These are phyloP conservation scores for Tapera naevia DNA, from an alignment of 2,797 vertebrate genomes.

Conservation along the genomic window DNA sequence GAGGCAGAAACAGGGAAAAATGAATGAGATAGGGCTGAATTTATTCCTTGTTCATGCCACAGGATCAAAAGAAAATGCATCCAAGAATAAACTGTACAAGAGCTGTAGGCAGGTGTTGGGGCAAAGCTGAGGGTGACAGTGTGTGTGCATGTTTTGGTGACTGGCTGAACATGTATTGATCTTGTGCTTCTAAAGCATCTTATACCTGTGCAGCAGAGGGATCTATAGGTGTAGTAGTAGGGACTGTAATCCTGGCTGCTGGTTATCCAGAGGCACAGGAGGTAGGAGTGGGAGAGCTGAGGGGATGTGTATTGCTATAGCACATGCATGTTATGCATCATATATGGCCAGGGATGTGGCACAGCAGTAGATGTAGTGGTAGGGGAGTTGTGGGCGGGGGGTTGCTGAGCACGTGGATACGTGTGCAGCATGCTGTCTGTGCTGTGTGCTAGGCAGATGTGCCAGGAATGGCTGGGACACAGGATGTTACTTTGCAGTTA, in stretches of 20 bases:
- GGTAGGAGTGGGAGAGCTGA: neutral
- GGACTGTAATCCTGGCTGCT: neutral
- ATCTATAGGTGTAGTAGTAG: neutral
- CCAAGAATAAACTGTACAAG: neutral
- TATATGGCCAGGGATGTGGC: neutral
- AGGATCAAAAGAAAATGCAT: neutral
- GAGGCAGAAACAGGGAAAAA: neutral
- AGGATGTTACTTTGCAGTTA: constrained; percentile 58
- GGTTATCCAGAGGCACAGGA: neutral
- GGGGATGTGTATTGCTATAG: neutral
- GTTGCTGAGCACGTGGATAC: neutral
- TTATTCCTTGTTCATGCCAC: neutral
- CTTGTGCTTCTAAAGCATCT: neutral
- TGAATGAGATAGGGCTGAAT: neutral
- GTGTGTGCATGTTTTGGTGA: neutral
- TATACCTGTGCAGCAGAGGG: neutral
- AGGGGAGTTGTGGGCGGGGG: neutral
- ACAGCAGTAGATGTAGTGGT: neutral
- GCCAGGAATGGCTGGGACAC: neutral
- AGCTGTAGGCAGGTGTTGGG: neutral
- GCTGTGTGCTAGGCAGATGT: neutral
- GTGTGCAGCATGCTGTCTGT: neutral
- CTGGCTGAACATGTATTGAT: neutral
- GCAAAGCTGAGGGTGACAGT: neutral
- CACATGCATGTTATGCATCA: neutral